Conservation (phyloP, 64 coral and sea anemone genomes). For the Porites lutea region DNA sequence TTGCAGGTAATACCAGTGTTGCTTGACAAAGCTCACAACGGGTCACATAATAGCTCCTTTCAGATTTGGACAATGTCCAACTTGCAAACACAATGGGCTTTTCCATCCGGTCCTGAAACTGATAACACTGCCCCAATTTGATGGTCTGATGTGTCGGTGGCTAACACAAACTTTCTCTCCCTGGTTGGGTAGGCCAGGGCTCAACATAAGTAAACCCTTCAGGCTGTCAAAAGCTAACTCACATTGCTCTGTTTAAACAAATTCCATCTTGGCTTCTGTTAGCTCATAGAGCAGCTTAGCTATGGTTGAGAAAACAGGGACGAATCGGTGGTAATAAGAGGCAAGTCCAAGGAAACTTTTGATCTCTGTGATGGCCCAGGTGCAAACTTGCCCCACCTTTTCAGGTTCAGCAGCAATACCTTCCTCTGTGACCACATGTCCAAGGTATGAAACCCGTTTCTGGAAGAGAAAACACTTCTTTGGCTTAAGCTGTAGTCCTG, state of each 20-base stretch:
- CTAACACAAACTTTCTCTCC: neutral
- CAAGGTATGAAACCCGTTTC: conserved; percentile 7
- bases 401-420: conserved; percentile 9
- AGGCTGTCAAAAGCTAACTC: neutral
- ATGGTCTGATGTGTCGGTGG: conserved; percentile 24
- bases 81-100: conserved; percentile 32
- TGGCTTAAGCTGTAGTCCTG: conserved; percentile 53
- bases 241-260: conserved; percentile 16
- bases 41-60: conserved; percentile 30
- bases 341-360: conserved; percentile 14
- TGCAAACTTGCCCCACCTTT: conserved; percentile 11
- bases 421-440: conserved; percentile 17
- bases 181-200: neutral
- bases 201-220: neutral
- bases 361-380: conserved; percentile 14
- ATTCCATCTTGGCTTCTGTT: neutral
- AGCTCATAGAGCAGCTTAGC: neutral
- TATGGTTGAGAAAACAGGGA: conserved; percentile 2
- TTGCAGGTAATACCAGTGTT: conserved; percentile 25
- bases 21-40: conserved; percentile 4
- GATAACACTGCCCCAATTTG: conserved; percentile 38
- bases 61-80: neutral
- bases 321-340: conserved; percentile 16
- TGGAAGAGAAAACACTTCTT: conserved; percentile 50
- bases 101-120: conserved; percentile 31